phyloP scores from a whole-genome alignment of 2,113 vertebrate species.

The Poeciliopsis prolifica region DNA sequence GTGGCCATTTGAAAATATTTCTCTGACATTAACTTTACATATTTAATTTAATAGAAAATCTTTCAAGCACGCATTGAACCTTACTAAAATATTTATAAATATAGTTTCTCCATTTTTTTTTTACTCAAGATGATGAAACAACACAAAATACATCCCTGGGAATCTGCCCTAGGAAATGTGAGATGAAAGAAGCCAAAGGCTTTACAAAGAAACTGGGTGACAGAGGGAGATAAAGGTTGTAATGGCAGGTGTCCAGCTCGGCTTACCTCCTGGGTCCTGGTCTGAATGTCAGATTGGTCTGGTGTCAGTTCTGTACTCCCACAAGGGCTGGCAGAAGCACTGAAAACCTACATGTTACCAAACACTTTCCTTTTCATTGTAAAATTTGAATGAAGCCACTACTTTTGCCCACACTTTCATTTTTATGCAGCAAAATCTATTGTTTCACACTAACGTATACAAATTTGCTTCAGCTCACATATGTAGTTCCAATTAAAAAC shows the following conservation, averaged over 20 bases:
- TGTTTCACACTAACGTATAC: no score
- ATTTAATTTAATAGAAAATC: neutral
- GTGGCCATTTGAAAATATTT: no score
- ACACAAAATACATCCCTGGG: neutral
- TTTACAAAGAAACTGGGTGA: conserved; percentile 5
- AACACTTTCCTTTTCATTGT: neutral
- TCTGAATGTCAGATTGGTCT: conserved; percentile 20
- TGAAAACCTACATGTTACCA: neutral
- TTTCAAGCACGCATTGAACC: neutral
- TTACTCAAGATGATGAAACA: neutral
- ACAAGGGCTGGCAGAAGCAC: conserved; percentile 1
- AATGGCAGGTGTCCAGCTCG: conserved; percentile 16
- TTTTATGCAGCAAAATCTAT: no score
- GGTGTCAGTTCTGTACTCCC: neutral
- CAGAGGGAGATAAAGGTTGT: conserved; percentile 20
- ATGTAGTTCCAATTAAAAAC: no score
- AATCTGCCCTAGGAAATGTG: neutral
- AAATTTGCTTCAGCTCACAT: no score
- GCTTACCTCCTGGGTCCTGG: conserved; percentile 4
- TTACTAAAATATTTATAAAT: neutral
- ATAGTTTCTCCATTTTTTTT: neutral
- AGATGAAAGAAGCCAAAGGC: neutral
- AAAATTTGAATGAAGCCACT: neutral
- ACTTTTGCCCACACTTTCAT: neutral
- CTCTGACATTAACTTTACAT: no score